phyloP scores from a whole-genome alignment of 1,140 invertebrate species.

The Drosophila eugracilis region DNA sequence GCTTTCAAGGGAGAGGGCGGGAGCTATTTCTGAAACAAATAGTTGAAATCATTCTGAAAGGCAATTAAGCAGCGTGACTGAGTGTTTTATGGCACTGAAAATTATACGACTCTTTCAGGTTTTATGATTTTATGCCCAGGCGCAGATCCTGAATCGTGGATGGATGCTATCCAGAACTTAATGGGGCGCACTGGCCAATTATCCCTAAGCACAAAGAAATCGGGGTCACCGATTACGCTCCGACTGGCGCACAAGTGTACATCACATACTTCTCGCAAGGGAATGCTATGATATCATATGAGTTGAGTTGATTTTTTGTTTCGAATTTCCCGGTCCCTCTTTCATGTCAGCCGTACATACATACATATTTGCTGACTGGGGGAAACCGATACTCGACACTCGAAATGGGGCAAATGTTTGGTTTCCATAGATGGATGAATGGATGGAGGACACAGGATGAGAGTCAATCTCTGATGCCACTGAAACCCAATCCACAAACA shows the following conservation, averaged over 20 bases:
- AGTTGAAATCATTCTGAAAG: slow-evolving; percentile 68
- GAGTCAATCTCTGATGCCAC: slow-evolving; percentile 18
- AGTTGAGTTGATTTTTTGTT: slow-evolving; percentile 29
- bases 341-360: slow-evolving; percentile 12
- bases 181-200: slow-evolving; percentile 71
- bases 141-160: not conserved
- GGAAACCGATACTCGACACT: slow-evolving; percentile 50
- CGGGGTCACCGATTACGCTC: slow-evolving; percentile 44
- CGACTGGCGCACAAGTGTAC: slow-evolving; percentile 13
- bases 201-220: slow-evolving; percentile 31
- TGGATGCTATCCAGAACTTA: slow-evolving; percentile 54
- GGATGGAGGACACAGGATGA: not conserved
- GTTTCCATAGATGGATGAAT: slow-evolving; percentile 29
- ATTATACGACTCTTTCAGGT: slow-evolving; percentile 52
- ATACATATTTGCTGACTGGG: slow-evolving; percentile 43
- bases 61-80: slow-evolving; percentile 72
- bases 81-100: slow-evolving; percentile 63
- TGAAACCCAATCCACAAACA: slow-evolving; percentile 37
- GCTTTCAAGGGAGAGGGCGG: not conserved
- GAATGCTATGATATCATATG: slow-evolving; percentile 35
- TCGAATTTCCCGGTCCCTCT: slow-evolving; percentile 15
- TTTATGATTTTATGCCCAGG: slow-evolving; percentile 35
- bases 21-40: slow-evolving; percentile 39
- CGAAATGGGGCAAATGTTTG: slow-evolving; percentile 48
- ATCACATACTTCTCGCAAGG: not conserved